Evolutionary conservation across 2,113 vertebrate genomes (phyloP).

Genomic region (Zapus hudsonius): DNA sequence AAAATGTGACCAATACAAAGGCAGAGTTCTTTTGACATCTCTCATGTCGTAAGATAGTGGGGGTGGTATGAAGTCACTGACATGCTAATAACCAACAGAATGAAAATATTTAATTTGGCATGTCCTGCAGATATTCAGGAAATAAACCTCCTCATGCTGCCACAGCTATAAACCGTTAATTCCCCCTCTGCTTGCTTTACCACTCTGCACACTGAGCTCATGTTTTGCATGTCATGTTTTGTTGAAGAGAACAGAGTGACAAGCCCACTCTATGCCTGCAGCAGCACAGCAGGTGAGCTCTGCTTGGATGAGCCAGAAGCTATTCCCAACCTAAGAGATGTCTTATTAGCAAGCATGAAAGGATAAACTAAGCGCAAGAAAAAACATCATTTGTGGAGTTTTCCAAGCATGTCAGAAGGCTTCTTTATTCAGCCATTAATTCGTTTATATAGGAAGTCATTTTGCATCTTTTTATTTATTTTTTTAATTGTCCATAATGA

Average conservation of each 20-base stretch:
- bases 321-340: conserved; percentile 70
- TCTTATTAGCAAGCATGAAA: conserved; percentile 69
- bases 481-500: too few relatives aligned
- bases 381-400: conserved; percentile 29
- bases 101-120: conserved; percentile 66
- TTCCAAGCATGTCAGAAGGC: conserved; percentile 39
- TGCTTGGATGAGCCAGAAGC: conserved; percentile 62
- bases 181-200: conserved; percentile 20
- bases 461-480: too few relatives aligned
- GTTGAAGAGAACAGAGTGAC: conserved; percentile 61
- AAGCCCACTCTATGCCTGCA: conserved; percentile 12
- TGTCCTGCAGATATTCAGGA: conserved; percentile 50
- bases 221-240: conserved; percentile 57
- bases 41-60: neutral
- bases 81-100: conserved; percentile 25
- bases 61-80: neutral
- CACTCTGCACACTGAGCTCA: conserved; percentile 55
- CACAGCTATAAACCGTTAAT: conserved; percentile 33
- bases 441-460: conserved; percentile 2
- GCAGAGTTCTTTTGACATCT: neutral
- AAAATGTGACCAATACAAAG: conserved; percentile 25
- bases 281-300: conserved; percentile 67
- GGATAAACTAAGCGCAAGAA: conserved; percentile 34
- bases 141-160: conserved; percentile 9
- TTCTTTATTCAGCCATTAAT: neutral